Percentiles rank a stretch among this genome's conserved stretches.
Conservation (phyloP, 2,113 vertebrate species). For the Mustelus asterias region DNA sequence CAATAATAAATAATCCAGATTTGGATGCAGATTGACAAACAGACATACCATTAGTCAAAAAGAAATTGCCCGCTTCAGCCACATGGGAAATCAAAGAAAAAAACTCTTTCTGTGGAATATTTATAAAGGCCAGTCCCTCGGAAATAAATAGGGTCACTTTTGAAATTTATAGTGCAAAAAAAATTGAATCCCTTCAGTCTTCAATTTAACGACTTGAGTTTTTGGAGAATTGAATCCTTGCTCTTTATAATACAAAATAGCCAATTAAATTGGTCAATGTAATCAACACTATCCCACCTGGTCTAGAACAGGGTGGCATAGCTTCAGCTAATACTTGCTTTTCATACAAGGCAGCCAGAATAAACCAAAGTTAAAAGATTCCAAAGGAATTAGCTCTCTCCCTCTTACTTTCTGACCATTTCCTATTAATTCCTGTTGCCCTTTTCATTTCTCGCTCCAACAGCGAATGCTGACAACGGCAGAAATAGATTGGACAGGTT, state of each 20-base stretch:
- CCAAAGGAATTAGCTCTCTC: not conserved
- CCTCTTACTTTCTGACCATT: not conserved
- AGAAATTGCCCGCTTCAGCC: not conserved
- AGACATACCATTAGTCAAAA: not conserved
- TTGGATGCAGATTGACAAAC: not conserved
- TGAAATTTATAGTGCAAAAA: not conserved
- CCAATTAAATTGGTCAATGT: not conserved
- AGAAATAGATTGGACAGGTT: not conserved
- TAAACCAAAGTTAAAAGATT: not conserved
- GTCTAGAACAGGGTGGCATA: not conserved
- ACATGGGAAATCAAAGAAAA: not conserved
- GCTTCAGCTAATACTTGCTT: not conserved
- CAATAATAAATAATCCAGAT: constrained; percentile 2
- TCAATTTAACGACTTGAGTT: not conserved
- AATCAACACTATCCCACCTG: not conserved
- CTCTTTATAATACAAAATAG: not conserved
- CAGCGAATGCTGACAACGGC: not conserved
- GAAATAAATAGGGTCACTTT: not conserved
- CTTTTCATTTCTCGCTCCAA: not conserved
- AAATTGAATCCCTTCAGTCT: not conserved
- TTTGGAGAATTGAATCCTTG: not conserved
- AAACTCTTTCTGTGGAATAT: not conserved
- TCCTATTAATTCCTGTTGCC: not conserved
- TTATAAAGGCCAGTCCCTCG: not conserved
- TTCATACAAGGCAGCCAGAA: not conserved